Evolutionary conservation across 2,797 vertebrate species (phyloP), one percentile per base, ranked within the genome.

Genomic region (Gallinago stenura): DNA sequence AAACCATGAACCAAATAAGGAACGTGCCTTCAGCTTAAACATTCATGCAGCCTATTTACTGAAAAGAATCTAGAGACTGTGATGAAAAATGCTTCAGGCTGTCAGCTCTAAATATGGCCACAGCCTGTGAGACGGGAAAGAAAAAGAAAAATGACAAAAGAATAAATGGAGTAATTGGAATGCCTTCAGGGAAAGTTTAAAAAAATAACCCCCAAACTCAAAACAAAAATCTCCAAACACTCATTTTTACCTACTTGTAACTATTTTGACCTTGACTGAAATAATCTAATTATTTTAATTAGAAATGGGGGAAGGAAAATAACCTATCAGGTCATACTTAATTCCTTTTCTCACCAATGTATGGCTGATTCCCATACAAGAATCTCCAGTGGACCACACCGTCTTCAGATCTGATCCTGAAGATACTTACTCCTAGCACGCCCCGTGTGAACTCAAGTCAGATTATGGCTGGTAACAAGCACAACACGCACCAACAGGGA

Each of bases 11-110:
- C 82, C 95, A 96, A 76, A 93, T 84, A 96, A 96, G 46, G 88
- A 96, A 93, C 78, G 65, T 91, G 89, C 95, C 93, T 96, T 97
- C 72, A 87, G 83, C 86, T 93, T 94, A 93, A 95, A 97, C 88
- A 97, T 94, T 95, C 95, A 97, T 97, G 96, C 96, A 97, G 66
- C 51, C 56, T 93, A 90, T 83, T 93, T 95, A 96, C 92, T 96
- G 93, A 96, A 94, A 97, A 95, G 87, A 89, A 93, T 97, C 97
- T 95, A 95, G 57, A 96, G 87, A 93, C 46, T 5, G 3, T 41
- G 87, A 95, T 81, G 93, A 73, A 77, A 91, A 95, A 68, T 3
- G 0, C 48, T 94, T 92, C 81, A 94, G 95, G 90, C 93, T 97
- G 94, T 91, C 94, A 95, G 70, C 82, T 93, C 9, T 65, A 96